Conservation (phyloP, 1,140 invertebrate genomes). For the Octopus sinensis region DNA sequence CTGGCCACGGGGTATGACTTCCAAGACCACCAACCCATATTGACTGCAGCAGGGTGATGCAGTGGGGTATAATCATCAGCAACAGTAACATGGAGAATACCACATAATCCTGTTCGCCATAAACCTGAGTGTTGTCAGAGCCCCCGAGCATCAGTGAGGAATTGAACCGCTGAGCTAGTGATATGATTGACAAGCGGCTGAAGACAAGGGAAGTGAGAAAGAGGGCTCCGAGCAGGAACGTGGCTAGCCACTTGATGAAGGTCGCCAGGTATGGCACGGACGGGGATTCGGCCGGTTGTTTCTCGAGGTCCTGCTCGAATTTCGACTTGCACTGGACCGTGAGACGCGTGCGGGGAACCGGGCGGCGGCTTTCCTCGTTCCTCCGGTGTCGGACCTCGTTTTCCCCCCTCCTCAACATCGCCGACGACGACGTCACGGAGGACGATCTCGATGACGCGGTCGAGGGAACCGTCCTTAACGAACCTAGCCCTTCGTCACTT, state of each 20-base stretch:
- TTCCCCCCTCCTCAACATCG: too few species aligned
- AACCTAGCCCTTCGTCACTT: too few species aligned
- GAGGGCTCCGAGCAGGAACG: neutral
- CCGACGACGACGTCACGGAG: too few species aligned
- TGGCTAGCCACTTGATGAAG: conserved; percentile 17
- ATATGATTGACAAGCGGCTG: conserved; percentile 15
- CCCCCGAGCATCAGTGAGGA: neutral
- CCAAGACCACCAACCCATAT: conserved; percentile 8
- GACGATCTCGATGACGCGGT: too few species aligned
- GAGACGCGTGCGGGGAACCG: neutral
- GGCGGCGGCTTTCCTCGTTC: too few species aligned
- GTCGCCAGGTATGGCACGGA: neutral
- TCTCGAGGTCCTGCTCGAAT: neutral
- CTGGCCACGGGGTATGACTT: conserved; percentile 19
- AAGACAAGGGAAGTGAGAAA: conserved; percentile 7
- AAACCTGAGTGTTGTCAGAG: neutral
- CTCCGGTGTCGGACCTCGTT: too few species aligned
- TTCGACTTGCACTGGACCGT: neutral
- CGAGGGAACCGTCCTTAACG: too few species aligned
- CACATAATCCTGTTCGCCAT: neutral
- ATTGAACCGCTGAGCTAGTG: neutral
- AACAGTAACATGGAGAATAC: conserved; percentile 16
- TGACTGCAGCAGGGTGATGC: conserved; percentile 13
- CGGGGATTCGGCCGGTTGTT: neutral
- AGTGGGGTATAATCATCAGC: conserved; percentile 9